Conservation (phyloP, 2,888 invertebrate species). For the Pocota personata region DNA sequence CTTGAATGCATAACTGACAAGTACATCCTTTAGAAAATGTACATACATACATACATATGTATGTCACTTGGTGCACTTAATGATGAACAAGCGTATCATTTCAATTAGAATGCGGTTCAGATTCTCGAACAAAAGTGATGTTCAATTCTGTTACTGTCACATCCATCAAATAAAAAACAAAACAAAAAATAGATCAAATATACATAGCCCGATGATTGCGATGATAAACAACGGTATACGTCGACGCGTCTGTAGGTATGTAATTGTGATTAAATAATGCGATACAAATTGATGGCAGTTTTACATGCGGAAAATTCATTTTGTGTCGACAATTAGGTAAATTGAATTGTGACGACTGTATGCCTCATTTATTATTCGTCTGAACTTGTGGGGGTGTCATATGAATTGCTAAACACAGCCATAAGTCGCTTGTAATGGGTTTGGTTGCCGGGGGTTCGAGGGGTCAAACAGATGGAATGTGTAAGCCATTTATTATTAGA, state of each 20-base stretch:
- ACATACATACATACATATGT: neutral
- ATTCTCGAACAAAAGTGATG: neutral
- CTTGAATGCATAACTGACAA: constrained; percentile 60
- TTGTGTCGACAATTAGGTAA: constrained; percentile 61
- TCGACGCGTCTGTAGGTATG: neutral
- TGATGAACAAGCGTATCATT: constrained; percentile 46
- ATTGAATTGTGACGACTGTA: constrained; percentile 58
- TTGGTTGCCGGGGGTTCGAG: neutral
- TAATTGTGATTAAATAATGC: constrained; percentile 5
- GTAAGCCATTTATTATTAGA: constrained; percentile 34
- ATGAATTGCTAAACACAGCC: constrained; percentile 21
- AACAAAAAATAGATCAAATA: neutral
- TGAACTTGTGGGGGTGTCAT: constrained; percentile 20
- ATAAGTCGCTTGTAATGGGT: constrained; percentile 10
- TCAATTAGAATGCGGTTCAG: constrained; percentile 34
- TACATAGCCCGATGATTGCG: neutral
- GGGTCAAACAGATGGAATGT: constrained; percentile 18
- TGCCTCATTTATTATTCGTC: constrained; percentile 45
- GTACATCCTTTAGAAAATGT: constrained; percentile 15
- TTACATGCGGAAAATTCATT: constrained; percentile 29
- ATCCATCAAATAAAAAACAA: constrained; percentile 15
- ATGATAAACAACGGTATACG: neutral
- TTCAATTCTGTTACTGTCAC: neutral
- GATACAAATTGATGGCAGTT: constrained; percentile 37
- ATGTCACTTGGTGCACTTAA: constrained; percentile 20